Percentiles rank a stretch among this genome's conserved stretches.
phyloP scores from a whole-genome alignment of 2,797 vertebrate genomes.

The Pipistrellus nathusii region DNA sequence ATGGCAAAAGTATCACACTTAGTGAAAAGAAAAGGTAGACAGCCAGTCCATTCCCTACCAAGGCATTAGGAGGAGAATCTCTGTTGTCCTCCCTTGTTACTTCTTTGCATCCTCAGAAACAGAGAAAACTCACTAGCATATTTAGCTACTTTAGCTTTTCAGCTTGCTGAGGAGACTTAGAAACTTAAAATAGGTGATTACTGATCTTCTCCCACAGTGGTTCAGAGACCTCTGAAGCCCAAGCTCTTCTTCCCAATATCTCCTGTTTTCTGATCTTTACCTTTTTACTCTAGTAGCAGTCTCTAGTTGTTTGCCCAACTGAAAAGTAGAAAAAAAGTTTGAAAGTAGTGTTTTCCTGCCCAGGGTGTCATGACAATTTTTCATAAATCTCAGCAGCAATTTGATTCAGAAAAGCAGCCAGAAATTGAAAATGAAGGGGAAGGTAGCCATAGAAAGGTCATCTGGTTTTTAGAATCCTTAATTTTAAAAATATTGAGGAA shows the following conservation, averaged over 20 bases:
- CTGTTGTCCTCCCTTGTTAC: not conserved
- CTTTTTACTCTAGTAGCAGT: not conserved
- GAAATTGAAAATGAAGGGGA: conserved; percentile 11
- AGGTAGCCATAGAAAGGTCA: not conserved
- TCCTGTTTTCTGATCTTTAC: conserved; percentile 22
- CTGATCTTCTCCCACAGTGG: not conserved
- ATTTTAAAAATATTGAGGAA: not conserved
- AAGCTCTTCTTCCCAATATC: conserved; percentile 3
- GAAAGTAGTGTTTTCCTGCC: not conserved
- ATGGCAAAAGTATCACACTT: not conserved
- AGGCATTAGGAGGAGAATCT: not conserved
- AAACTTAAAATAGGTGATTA: conserved; percentile 18
- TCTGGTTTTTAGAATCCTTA: conserved; percentile 35
- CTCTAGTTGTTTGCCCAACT: conserved; percentile 1
- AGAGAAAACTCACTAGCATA: conserved; percentile 24
- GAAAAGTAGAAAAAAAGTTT: conserved; percentile 36
- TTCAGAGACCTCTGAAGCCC: conserved; percentile 30
- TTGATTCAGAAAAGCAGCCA: conserved; percentile 52
- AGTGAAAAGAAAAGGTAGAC: conserved; percentile 10
- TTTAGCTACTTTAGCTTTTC: conserved; percentile 20
- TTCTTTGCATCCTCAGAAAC: not conserved
- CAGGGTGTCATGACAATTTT: not conserved
- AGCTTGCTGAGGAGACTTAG: not conserved
- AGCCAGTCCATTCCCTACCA: not conserved
- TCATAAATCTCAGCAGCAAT: not conserved